phyloP scores from a whole-genome alignment of 2,113 vertebrate species.

The Clarias batrachus region DNA sequence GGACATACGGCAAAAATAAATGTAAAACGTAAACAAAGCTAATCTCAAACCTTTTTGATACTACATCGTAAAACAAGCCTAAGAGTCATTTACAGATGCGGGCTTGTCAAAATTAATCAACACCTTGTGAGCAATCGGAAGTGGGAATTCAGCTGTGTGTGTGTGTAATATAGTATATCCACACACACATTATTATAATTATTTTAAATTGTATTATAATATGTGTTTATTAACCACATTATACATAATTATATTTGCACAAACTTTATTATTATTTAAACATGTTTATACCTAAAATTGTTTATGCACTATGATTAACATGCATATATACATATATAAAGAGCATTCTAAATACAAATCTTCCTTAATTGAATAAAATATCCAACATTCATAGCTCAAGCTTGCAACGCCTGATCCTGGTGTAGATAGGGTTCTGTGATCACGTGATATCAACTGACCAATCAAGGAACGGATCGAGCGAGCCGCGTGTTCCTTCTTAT shows the following conservation, averaged over 20 bases:
- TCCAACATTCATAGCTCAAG: not conserved
- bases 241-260: not conserved
- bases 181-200: not conserved
- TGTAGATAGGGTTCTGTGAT: not conserved
- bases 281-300: no score
- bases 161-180: not conserved
- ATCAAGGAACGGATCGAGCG: not conserved
- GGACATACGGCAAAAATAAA: no score
- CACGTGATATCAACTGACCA: constrained; percentile 51
- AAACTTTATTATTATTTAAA: not conserved
- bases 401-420: not conserved
- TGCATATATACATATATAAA: no score
- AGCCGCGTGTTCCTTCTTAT: constrained; percentile 5
- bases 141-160: not conserved
- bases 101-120: not conserved
- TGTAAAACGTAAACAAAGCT: no score
- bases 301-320: no score
- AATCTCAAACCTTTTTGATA: no score
- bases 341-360: no score
- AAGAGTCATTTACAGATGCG: not conserved
- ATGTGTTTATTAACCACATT: no score
- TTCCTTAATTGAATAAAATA: no score
- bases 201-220: no score
- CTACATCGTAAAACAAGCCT: no score
- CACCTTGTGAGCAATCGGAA: not conserved